Percentiles rank a stretch among this genome's conserved stretches.
Evolutionary conservation across 2,888 invertebrate genomes (phyloP).

Genomic region (Cheilosia urbana): DNA sequence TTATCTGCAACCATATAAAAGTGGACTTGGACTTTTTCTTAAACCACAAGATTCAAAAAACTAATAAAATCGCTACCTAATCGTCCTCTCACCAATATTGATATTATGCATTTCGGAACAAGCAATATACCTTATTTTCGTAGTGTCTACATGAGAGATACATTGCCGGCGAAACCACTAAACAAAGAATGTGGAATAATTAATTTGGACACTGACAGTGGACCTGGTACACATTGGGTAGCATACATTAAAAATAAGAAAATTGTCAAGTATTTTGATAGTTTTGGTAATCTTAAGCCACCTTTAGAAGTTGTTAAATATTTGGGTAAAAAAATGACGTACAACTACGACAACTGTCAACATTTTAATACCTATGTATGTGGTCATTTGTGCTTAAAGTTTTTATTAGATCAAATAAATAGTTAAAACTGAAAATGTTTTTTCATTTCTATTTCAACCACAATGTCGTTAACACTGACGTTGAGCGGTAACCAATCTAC

Average conservation of each 20-base stretch:
- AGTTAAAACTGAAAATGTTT: constrained; percentile 7
- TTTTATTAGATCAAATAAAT: constrained; percentile 18
- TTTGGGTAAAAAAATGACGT: constrained; percentile 70
- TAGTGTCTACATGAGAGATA: constrained; percentile 72
- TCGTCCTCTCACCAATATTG: constrained; percentile 73
- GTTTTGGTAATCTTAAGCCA: constrained; percentile 80
- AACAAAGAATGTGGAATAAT: constrained; percentile 49
- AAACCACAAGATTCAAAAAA: too few relatives aligned
- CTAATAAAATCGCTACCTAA: constrained; percentile 51
- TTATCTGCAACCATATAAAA: constrained; percentile 78
- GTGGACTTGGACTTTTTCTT: background rate
- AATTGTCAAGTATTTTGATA: constrained; percentile 79
- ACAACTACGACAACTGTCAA: constrained; percentile 78
- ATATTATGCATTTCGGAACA: constrained; percentile 77
- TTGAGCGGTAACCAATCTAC: constrained; percentile 74
- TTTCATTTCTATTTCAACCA: constrained; percentile 21
- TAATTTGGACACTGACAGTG: constrained; percentile 77
- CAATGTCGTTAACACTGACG: constrained; percentile 78
- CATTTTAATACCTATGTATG: constrained; percentile 77
- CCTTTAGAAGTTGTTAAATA: constrained; percentile 79
- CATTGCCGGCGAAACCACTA: constrained; percentile 22
- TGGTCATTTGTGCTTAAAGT: constrained; percentile 79
- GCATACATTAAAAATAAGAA: constrained; percentile 78
- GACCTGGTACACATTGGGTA: constrained; percentile 81
- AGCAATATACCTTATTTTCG: constrained; percentile 70